These are phyloP conservation scores for Synergus japonicus DNA, from an alignment of 2,888 invertebrate genomes.

Conservation along the genomic window DNA sequence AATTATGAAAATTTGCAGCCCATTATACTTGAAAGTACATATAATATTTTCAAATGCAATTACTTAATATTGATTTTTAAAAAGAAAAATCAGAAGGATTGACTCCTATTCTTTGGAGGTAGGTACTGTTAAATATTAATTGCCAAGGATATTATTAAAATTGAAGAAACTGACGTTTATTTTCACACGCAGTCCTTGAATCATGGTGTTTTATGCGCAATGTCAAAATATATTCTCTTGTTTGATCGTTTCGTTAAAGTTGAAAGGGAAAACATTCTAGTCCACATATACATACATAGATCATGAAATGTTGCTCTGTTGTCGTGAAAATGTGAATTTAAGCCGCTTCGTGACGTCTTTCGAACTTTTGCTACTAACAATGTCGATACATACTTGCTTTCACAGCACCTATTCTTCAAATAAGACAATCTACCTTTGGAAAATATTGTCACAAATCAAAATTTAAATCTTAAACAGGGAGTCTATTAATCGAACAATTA, in stretches of 20 bases:
- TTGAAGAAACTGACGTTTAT: neutral
- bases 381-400: slow-evolving; percentile 44
- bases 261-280: neutral
- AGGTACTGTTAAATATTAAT: neutral
- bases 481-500: neutral
- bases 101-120: no score
- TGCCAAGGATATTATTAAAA: neutral
- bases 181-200: slow-evolving; percentile 1
- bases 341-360: slow-evolving; percentile 65
- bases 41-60: no score
- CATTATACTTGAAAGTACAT: no score
- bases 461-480: neutral
- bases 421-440: neutral
- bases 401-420: slow-evolving; percentile 30
- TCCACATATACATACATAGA: slow-evolving; percentile 27
- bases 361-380: slow-evolving; percentile 47
- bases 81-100: no score
- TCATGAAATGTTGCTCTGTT: slow-evolving; percentile 56
- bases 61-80: no score
- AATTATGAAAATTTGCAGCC: no score
- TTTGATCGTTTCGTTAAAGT: neutral
- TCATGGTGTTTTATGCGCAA: slow-evolving; percentile 21
- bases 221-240: neutral
- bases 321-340: slow-evolving; percentile 42
- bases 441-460: neutral